phyloP scores from a whole-genome alignment of 2,797 vertebrate genomes.

The Cyclura pinguis region DNA sequence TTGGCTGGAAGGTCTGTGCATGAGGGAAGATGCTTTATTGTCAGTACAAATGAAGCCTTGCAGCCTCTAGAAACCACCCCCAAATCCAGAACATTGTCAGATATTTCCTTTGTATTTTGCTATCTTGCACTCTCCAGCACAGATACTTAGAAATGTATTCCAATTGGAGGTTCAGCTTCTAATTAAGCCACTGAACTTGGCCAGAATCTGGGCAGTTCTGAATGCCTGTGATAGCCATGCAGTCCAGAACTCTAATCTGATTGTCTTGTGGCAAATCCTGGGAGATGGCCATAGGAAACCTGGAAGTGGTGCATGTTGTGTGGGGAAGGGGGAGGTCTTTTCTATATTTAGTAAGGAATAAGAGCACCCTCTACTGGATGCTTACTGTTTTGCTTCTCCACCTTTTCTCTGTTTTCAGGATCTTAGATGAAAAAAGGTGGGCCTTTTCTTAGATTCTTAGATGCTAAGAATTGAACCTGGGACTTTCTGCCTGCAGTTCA shows the following conservation, averaged over 20 bases:
- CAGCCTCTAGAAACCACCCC: not conserved
- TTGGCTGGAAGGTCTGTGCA: not conserved
- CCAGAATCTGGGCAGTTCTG: not conserved
- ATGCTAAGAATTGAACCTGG: not conserved
- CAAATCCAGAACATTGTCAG: not conserved
- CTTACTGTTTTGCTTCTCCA: not conserved
- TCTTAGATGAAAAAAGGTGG: not conserved
- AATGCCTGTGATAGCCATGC: not conserved
- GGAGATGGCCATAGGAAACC: not conserved
- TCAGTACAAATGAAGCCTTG: not conserved
- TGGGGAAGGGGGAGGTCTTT: not conserved
- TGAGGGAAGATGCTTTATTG: not conserved
- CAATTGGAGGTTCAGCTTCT: not conserved
- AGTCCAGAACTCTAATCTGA: not conserved
- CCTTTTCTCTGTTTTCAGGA: not conserved
- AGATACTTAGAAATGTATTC: not conserved
- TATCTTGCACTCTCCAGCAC: not conserved
- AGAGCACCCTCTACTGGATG: constrained; percentile 16
- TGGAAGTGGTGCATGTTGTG: not conserved
- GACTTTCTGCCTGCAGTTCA: not conserved
- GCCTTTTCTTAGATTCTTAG: not conserved
- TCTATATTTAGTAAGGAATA: not conserved
- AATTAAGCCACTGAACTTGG: too few relatives aligned
- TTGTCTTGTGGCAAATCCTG: not conserved
- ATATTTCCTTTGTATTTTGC: not conserved